Percentiles rank a stretch among this genome's conserved stretches.
Evolutionary conservation across 2,888 invertebrate species (phyloP).

Genomic region (Epirrita christyi): DNA sequence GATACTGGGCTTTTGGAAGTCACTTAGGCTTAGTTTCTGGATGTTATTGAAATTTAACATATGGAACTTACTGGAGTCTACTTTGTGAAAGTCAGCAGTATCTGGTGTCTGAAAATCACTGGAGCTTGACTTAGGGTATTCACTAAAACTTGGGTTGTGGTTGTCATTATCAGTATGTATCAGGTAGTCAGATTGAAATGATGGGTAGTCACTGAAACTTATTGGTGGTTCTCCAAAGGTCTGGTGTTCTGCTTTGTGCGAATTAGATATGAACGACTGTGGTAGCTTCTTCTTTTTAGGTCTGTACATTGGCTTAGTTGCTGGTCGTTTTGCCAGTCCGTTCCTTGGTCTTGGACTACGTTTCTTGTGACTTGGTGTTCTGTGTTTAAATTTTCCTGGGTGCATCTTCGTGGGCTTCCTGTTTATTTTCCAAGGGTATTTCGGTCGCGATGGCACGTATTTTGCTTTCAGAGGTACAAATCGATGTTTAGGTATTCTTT

Average conservation of each 20-base stretch:
- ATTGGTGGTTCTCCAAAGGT: constrained; percentile 71
- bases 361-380: constrained; percentile 47
- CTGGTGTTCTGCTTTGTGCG: constrained; percentile 46
- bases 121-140: constrained; percentile 10
- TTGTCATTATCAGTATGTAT: no score
- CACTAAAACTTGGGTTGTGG: constrained; percentile 10
- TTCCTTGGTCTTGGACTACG: constrained; percentile 49
- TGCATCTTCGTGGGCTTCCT: constrained; percentile 58
- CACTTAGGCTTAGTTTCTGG: constrained; percentile 21
- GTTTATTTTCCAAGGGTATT: constrained; percentile 48
- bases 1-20: constrained; percentile 11
- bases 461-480: constrained; percentile 50
- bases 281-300: constrained; percentile 42
- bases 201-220: constrained; percentile 15
- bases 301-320: constrained; percentile 47
- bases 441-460: constrained; percentile 54
- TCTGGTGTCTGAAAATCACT: constrained; percentile 7
- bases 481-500: constrained; percentile 50
- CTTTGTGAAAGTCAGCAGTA: no score
- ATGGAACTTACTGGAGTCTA: background rate
- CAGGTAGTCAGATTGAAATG: constrained; percentile 18
- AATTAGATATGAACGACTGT: constrained; percentile 26
- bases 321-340: constrained; percentile 42
- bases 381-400: constrained; percentile 50
- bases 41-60: constrained; percentile 12